Evolutionary conservation across 2,113 vertebrate species (phyloP), one percentile per base, ranked within the genome.

Genomic region (Labeo catla): DNA sequence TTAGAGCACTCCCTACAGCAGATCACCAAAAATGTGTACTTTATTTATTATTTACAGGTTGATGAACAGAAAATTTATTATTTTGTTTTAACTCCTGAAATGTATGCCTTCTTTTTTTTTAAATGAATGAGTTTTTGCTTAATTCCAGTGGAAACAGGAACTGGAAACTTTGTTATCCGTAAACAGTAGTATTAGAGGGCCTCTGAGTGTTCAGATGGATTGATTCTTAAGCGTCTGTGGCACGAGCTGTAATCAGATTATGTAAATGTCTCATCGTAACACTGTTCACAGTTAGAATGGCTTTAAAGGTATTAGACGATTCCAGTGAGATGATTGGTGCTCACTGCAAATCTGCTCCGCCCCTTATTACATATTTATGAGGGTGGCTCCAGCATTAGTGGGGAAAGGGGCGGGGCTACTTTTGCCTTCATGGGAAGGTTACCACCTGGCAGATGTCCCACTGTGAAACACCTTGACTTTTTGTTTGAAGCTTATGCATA

Each of bases 241-340:
- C 86, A 93, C 91, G 65, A 89, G 89, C 90, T 92, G 52, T 97
- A 97, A 98, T 96, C 90, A 94, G 96, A 97, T 98, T 98, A 96
- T 94, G 91, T 91, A 91, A 83, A 93, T 92, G 80, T 82, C 84
- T 88, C 68, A 89, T 91, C 92, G 94, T 90, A 86, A 91, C 93
- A 87, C 92, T 91, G 19, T 73, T 73, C 4, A 88, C 85, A 86
- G 88, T 85, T 91, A 91, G 83, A 83, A 90, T 91, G 91, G 91
- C 91, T 88, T 91, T 87, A 49, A 89, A 89, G 90, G 89, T 91
- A 94, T 94, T 90, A 94, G 86, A 72, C 1, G 86, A 91, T 89
- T 70, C 88, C 87, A 36, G 89, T 83, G 81, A 89, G 72, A 9
- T 79, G 89, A 93, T 94, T 94, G 93, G 93, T 87, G 84, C 87